These are phyloP conservation scores for Lichenostomus cassidix DNA, from an alignment of 2,113 vertebrate species.

Conservation along the genomic window DNA sequence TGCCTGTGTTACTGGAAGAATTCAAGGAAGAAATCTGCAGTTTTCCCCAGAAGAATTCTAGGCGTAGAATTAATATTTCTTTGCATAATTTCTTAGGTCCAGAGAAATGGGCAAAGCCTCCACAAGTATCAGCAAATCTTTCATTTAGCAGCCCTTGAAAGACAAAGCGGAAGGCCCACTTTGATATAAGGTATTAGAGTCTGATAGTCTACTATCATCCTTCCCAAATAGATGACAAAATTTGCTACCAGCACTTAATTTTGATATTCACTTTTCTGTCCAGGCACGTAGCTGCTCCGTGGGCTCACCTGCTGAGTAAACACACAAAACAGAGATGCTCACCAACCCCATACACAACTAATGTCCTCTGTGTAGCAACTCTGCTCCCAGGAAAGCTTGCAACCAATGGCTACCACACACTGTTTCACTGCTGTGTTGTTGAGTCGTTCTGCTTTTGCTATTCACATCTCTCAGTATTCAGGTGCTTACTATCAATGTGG, in stretches of 20 bases:
- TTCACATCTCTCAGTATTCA: background rate
- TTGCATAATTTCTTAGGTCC: background rate
- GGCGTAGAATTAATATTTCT: background rate
- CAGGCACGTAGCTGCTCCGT: background rate
- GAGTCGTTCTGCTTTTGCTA: background rate
- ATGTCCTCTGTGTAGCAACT: background rate
- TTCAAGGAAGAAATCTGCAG: background rate
- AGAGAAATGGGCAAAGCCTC: background rate
- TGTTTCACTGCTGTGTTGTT: background rate
- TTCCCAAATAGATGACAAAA: background rate
- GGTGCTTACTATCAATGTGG: background rate
- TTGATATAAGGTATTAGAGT: background rate
- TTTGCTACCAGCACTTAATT: background rate
- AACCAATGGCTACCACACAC: rapidly evolving
- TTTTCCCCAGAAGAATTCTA: background rate
- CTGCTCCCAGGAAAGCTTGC: background rate
- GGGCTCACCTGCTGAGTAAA: background rate
- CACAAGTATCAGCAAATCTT: background rate
- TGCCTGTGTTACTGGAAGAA: background rate
- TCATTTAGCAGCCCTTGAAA: background rate
- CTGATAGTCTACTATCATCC: background rate
- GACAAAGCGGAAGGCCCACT: background rate
- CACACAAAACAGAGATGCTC: background rate
- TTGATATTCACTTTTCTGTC: background rate
- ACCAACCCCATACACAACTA: background rate